Base-by-base conservation (phyloP, 2,113 vertebrate genomes). In the Epinephelus lanceolatus region DNA sequence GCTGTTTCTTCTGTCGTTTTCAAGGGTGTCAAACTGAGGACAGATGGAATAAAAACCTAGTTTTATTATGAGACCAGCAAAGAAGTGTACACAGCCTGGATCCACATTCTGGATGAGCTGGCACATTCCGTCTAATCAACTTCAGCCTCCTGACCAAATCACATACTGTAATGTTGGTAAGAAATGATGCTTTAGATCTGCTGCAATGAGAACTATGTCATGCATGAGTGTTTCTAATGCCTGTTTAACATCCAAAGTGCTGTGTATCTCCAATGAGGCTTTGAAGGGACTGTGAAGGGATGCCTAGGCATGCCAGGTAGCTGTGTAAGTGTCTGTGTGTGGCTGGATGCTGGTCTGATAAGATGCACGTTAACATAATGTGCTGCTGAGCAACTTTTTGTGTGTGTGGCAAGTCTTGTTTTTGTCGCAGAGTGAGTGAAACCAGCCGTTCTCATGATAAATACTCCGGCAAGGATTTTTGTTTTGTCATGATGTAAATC, bases 161-260 rank as follows among this genome's bases (percentile, higher is more conserved):
- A 63, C 55, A 71, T 27, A 59, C 42, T 79, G 42, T 71, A 67
- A 45, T 53, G 76, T 33, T 67, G 25, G 63, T 78, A 40, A 56
- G 73, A 84, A 71, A 70, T 63, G 4, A 78, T 61, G 69, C 56
- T 73, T 77, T 69, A 19, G 72, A 69, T 85, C 74, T 80, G 51
- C 82, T 62, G 60, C 80, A 70, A 77, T 66, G 62, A 83, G 76
- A 63, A 23, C 62, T 55, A 79, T 27, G 49, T 40, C 68, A 80
- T 66, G 81, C 62, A 19, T 25, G 66, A 77, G 47, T 75, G 85
- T 85, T 76, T 55, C 25, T 76, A n/a, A 49, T 67, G 72, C 33
- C 81, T 78, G 81, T 82, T 80, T 71, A 71, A 87, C 82, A 88
- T 65, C 81, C 21, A 15, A 80, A 82, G 59, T 70, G 75, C 70